Evolutionary conservation across 2,113 vertebrate genomes (phyloP).

Genomic region (Grallaria varia): DNA sequence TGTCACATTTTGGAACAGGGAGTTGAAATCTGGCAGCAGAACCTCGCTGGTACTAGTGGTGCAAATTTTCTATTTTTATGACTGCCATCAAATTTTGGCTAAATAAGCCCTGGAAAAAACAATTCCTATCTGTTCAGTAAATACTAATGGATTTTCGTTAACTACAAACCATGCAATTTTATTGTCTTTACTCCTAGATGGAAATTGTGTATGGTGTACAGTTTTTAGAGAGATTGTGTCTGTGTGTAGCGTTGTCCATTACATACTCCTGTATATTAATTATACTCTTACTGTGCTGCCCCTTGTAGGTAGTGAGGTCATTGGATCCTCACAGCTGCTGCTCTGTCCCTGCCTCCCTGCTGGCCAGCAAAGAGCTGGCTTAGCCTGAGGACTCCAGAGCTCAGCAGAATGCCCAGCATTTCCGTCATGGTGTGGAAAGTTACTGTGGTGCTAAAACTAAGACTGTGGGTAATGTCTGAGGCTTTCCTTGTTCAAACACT

Average conservation of each 20-base stretch:
- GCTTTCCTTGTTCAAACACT: not conserved
- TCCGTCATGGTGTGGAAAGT: not conserved
- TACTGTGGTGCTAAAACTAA: not conserved
- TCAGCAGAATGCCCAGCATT: not conserved
- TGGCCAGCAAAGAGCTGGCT: not conserved
- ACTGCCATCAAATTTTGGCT: not conserved
- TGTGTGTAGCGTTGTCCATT: not conserved
- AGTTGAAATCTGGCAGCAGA: not conserved
- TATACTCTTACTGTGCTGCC: not conserved
- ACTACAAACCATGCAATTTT: not conserved
- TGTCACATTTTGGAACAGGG: not conserved
- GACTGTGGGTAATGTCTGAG: not conserved
- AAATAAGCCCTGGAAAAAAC: not conserved
- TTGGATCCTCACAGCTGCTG: not conserved
- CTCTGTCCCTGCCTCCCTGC: not conserved
- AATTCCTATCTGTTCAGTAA: not conserved
- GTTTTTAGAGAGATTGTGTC: not conserved
- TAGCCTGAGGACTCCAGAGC: not conserved
- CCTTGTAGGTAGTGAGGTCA: not conserved
- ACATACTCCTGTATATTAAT: not conserved
- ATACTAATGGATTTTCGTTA: not conserved
- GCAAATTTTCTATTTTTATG: not conserved
- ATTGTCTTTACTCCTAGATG: not conserved
- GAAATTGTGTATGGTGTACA: not conserved
- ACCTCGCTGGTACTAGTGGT: not conserved